Percentiles rank a stretch among this genome's conserved stretches.
Conservation (phyloP, 1,140 invertebrate genomes). For the Lanistes nyassanus region DNA sequence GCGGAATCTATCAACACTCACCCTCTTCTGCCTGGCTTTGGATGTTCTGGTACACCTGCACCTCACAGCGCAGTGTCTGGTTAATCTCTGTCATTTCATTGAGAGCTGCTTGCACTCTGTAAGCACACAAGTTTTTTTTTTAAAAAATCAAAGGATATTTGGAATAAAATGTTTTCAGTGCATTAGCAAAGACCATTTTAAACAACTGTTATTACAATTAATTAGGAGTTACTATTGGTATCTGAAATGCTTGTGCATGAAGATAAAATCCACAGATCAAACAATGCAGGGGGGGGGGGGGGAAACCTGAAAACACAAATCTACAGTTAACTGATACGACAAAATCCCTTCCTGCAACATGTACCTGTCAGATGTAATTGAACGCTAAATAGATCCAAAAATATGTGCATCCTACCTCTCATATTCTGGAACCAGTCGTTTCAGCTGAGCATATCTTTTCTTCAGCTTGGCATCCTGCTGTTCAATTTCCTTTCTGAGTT, state of each 20-base stretch:
- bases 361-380: too few relatives aligned
- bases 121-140: background rate
- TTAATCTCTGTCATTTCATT: slow-evolving; percentile 39
- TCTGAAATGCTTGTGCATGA: too few relatives aligned
- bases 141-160: too few relatives aligned
- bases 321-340: background rate
- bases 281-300: background rate
- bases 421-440: slow-evolving; percentile 28
- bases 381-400: too few relatives aligned
- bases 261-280: too few relatives aligned
- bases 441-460: slow-evolving; percentile 50
- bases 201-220: background rate
- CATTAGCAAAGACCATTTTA: too few relatives aligned
- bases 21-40: slow-evolving; percentile 15
- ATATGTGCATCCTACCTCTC: background rate
- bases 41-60: slow-evolving; percentile 47
- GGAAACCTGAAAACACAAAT: background rate
- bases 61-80: slow-evolving; percentile 49
- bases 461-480: slow-evolving; percentile 9
- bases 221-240: too few relatives aligned
- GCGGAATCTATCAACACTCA: too few relatives aligned
- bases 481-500: slow-evolving; percentile 10
- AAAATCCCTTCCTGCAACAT: too few relatives aligned
- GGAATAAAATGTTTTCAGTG: too few relatives aligned
- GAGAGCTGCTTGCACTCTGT: background rate